Conservation (phyloP, 1,140 invertebrate genomes). For the Daktulosphaira vitifoliae region DNA sequence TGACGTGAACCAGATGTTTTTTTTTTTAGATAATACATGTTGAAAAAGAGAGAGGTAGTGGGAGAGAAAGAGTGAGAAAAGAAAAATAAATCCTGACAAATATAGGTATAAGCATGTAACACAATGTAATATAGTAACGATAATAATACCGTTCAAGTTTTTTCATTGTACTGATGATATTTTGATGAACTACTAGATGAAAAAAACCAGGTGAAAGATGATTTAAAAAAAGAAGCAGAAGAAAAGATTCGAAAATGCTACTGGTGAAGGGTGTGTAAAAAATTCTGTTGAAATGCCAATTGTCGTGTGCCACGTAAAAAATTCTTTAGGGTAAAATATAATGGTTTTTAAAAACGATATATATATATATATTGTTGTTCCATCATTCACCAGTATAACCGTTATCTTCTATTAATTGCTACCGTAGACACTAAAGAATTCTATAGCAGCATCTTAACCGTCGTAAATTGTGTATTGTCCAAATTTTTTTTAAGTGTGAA, state of each 20-base stretch:
- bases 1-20: conserved; percentile 30
- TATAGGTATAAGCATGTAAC: conserved; percentile 12
- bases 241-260: conserved; percentile 11
- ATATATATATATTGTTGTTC: no score
- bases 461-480: no score
- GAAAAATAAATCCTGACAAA: conserved; percentile 23
- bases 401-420: no score
- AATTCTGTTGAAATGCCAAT: neutral
- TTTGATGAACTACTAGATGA: conserved; percentile 28
- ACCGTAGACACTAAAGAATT: no score
- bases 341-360: conserved; percentile 27
- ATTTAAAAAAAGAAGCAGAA: conserved; percentile 1
- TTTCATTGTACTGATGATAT: conserved; percentile 21
- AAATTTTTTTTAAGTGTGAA: no score
- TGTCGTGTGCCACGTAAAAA: conserved; percentile 23
- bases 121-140: conserved; percentile 22
- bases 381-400: no score
- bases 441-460: no score
- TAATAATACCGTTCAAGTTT: conserved; percentile 28
- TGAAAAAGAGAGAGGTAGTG: neutral
- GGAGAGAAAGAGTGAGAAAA: conserved; percentile 16
- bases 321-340: neutral
- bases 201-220: conserved; percentile 25
- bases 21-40: conserved; percentile 12
- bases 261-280: neutral